Evolutionary conservation across 2,797 vertebrate species (phyloP).

Genomic region (Holocentrus rufus): DNA sequence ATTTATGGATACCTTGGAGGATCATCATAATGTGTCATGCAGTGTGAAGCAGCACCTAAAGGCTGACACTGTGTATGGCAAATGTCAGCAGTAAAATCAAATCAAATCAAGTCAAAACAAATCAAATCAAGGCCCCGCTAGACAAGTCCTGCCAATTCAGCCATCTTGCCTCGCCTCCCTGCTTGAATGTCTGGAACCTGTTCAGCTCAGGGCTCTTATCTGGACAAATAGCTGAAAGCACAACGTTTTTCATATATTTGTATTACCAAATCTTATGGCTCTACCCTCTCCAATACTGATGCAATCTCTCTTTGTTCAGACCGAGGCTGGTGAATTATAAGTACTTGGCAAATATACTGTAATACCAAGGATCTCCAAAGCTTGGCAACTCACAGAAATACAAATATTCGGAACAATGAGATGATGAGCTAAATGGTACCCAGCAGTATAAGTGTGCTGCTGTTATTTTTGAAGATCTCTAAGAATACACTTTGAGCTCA

Average conservation of each 20-base stretch:
- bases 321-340: conserved; percentile 8
- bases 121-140: conserved; percentile 20
- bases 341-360: conserved; percentile 1
- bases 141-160: conserved; percentile 34
- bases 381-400: conserved; percentile 11
- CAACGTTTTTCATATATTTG: conserved; percentile 17
- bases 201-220: conserved; percentile 32
- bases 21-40: neutral
- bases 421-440: conserved; percentile 12
- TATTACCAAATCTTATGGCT: conserved; percentile 4
- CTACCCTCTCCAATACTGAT: neutral
- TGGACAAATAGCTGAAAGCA: conserved; percentile 34
- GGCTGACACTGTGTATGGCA: conserved; percentile 13
- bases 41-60: conserved; percentile 10
- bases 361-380: conserved; percentile 15
- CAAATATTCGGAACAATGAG: conserved; percentile 15
- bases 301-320: neutral
- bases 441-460: neutral
- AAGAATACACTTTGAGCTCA: conserved; percentile 31
- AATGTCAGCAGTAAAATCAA: conserved; percentile 42
- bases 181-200: conserved; percentile 41
- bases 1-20: neutral
- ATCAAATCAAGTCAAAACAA: conserved; percentile 46
- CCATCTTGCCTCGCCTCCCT: conserved; percentile 15
- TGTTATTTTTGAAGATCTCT: conserved; percentile 32